A percentile compares a stretch with the other conserved stretches of the same genome.
Conservation (phyloP, 2,888 invertebrate genomes). For the Eristalis tenax region DNA sequence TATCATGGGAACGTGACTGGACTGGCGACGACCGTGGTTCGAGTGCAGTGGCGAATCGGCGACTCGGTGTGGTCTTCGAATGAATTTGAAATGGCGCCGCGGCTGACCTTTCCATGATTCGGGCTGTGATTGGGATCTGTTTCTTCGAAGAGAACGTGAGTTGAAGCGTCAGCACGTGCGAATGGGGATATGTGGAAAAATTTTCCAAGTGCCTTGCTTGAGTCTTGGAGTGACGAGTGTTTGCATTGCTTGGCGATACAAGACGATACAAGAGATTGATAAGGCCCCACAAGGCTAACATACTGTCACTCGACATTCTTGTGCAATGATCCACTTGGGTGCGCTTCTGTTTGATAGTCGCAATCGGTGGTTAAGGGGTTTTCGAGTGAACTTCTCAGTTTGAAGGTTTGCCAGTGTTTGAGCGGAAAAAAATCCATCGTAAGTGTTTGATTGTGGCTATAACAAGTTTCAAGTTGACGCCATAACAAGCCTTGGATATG, state of each 20-base stretch:
- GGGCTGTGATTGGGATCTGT: not conserved
- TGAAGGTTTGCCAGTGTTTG: too few species aligned
- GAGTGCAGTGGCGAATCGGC: not conserved
- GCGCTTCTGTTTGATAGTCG: slow-evolving; percentile 17
- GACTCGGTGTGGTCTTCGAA: not conserved
- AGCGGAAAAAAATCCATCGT: too few species aligned
- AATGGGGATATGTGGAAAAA: slow-evolving; percentile 10
- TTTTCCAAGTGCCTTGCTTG: slow-evolving; percentile 1
- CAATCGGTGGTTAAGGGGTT: not conserved
- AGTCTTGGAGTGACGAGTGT: slow-evolving; percentile 22
- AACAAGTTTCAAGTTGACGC: too few species aligned
- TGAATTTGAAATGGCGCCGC: not conserved
- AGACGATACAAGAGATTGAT: not conserved
- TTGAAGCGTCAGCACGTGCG: not conserved
- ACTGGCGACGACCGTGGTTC: slow-evolving; percentile 1
- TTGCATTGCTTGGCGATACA: slow-evolving; percentile 14
- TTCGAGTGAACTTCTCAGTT: too few species aligned
- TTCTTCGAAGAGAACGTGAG: not conserved
- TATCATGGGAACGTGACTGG: slow-evolving; percentile 20
- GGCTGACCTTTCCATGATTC: not conserved
- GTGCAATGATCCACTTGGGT: slow-evolving; percentile 13
- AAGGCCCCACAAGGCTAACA: not conserved
- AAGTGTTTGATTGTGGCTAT: too few species aligned
- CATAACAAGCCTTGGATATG: too few species aligned
- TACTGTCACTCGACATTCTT: slow-evolving; percentile 23